phyloP scores from a whole-genome alignment of 1,140 invertebrate species.

The Lerema accius region DNA sequence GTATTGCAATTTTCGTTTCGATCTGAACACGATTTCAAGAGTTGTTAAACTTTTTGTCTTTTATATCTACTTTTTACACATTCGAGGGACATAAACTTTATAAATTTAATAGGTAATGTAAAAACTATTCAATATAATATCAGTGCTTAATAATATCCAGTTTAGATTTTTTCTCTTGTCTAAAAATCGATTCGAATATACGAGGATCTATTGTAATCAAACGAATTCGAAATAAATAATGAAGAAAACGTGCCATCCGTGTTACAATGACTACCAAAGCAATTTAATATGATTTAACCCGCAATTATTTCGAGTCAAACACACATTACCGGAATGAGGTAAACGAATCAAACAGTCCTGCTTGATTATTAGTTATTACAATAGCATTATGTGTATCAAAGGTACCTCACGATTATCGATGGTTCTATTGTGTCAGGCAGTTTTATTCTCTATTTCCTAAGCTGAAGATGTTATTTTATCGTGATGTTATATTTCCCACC shows the following conservation, averaged over 20 bases:
- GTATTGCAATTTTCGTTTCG: constrained; percentile 66
- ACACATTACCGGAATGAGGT: constrained; percentile 60
- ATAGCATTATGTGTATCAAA: constrained; percentile 53
- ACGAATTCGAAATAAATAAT: constrained; percentile 19
- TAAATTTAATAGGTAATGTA: background rate
- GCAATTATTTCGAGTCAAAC: constrained; percentile 52
- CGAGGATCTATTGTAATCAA: constrained; percentile 2
- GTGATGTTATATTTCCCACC: constrained; percentile 24
- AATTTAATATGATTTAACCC: constrained; percentile 49
- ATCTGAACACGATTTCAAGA: constrained; percentile 23
- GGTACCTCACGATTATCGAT: constrained; percentile 17
- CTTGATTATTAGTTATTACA: constrained; percentile 63
- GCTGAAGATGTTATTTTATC: background rate
- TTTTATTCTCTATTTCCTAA: constrained; percentile 14
- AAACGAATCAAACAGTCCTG: constrained; percentile 56
- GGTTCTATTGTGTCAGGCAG: background rate
- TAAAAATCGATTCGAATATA: background rate
- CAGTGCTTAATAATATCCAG: background rate
- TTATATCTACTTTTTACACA: constrained; percentile 13
- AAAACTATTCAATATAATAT: background rate
- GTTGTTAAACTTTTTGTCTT: constrained; percentile 30
- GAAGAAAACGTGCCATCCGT: constrained; percentile 35
- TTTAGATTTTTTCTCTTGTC: background rate
- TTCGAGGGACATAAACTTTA: constrained; percentile 2
- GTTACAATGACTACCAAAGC: constrained; percentile 45